Conservation (phyloP, 2,888 invertebrate species). For the Syrphus vitripennis region DNA sequence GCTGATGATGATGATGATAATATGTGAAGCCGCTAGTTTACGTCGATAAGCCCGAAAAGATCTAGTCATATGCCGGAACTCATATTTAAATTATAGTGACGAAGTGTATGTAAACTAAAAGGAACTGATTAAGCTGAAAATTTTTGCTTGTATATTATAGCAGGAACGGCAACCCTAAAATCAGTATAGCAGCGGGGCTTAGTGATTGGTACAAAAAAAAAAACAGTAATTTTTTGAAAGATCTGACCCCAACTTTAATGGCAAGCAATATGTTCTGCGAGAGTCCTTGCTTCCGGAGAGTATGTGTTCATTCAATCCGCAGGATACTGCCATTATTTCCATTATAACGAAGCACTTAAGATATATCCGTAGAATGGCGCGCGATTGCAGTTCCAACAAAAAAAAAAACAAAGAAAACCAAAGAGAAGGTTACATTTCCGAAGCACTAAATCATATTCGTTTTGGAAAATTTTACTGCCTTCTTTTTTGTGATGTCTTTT, state of each 20-base stretch:
- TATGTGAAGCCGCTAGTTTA: no score
- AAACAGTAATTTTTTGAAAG: constrained; percentile 11
- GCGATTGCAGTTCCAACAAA: background rate
- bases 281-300: background rate
- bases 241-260: constrained; percentile 54
- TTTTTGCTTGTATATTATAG: no score
- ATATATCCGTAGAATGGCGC: background rate
- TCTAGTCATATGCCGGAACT: no score
- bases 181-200: background rate
- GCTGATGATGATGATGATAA: no score
- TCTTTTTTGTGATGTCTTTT: constrained; percentile 11
- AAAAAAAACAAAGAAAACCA: no score
- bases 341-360: constrained; percentile 50
- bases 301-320: constrained; percentile 9
- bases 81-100: no score
- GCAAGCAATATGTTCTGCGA: constrained; percentile 42
- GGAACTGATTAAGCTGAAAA: no score
- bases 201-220: background rate
- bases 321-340: constrained; percentile 26
- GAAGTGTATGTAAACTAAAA: no score
- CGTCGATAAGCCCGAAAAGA: no score
- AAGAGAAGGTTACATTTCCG: constrained; percentile 19
- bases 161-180: background rate
- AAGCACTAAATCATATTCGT: constrained; percentile 29
- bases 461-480: background rate